Conservation (phyloP, 2,797 vertebrate species). For the Kryptopterus vitreolus region DNA sequence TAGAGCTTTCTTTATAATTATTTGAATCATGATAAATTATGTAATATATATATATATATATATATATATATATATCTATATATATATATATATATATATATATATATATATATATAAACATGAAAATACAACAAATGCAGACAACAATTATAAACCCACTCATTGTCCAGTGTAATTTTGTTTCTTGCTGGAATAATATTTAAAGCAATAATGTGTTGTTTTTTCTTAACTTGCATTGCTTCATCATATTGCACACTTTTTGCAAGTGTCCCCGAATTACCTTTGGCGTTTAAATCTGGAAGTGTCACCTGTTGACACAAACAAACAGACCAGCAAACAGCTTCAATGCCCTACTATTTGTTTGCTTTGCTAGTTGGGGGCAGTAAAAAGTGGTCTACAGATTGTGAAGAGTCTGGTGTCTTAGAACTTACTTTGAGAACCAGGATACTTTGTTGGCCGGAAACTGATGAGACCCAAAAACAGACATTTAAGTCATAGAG, state of each 20-base stretch:
- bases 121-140: not conserved
- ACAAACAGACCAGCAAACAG: constrained; percentile 47
- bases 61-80: no score
- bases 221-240: constrained; percentile 19
- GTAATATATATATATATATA: no score
- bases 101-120: no score
- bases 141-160: not conserved
- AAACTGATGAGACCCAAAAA: constrained; percentile 78
- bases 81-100: no score
- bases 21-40: not conserved
- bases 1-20: not conserved
- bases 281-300: constrained; percentile 1
- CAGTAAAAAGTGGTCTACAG: constrained; percentile 56
- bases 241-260: constrained; percentile 5
- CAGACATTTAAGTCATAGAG: constrained; percentile 69
- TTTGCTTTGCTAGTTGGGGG: constrained; percentile 65
- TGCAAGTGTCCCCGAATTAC: constrained; percentile 22
- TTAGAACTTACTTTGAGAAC: constrained; percentile 66
- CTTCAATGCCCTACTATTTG: constrained; percentile 37
- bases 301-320: constrained; percentile 50
- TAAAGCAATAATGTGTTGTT: not conserved
- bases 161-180: not conserved
- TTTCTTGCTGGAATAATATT: not conserved
- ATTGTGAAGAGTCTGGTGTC: constrained; percentile 50
- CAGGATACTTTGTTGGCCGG: constrained; percentile 66